Base-by-base conservation (phyloP, 2,888 invertebrate genomes). In the Agelastica alni region DNA sequence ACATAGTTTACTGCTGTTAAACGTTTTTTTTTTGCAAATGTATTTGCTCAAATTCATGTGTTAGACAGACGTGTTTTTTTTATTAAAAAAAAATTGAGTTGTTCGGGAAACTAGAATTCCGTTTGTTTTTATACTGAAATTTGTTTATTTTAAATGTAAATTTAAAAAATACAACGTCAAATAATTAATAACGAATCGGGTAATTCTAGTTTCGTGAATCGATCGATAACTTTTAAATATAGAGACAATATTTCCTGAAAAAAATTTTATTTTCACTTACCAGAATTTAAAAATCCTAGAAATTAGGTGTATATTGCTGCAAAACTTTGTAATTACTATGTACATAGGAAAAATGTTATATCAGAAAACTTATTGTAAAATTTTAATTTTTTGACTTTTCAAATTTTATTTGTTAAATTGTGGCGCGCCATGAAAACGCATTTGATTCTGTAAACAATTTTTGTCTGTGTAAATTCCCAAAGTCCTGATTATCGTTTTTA, bases 261-360 rank as follows among this genome's bases (percentile, higher is more conserved):
- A 22, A 36, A 46, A 34, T 53, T 56, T 55, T 51, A 30, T 58
- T 59, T 61, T 56, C 48, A 47, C 58, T 57, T 56, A 48, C 45
- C 56, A 61, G 56, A 56, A 32, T 47, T 48, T 53, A 53, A 53
- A 41, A 41, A 49, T 20, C 9, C 16, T 53, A 41, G 46, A 55
- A 56, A 47, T 61, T 56, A 63, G 60, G 63, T 70, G 68, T 69
- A 70, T 63, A 70, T 68, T 69, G 59, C 61, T 67, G 65, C 59
- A 65, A 65, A 61, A 60, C 10, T 34, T 51, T 73, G 74, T 74
- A 74, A 73, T 70, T 73, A 71, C 61, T 65, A 61, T 73, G 73
- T 75, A 74, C 59, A 75, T 74, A 73, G 62, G 64, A 69, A 63
- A 70, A 71, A 70, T 69, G 70, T 72, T 73, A 66, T 69, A 72